A percentile compares a stretch with the other conserved stretches of the same genome.
These are phyloP conservation scores for Natrix natrix DNA, from an alignment of 2,797 vertebrate genomes.

Conservation along the genomic window DNA sequence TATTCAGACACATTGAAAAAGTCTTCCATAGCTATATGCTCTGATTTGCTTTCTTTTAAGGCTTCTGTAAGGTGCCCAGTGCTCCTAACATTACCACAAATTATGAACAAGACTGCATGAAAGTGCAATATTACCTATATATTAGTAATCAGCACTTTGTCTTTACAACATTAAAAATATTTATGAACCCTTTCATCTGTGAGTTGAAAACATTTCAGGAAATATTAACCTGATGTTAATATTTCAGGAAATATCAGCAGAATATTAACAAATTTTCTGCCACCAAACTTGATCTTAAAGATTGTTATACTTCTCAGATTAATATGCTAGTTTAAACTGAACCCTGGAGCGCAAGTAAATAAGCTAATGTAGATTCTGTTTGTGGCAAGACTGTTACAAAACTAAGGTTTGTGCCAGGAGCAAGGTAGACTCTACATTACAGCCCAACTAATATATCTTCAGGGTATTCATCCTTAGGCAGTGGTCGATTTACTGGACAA, in stretches of 20 bases:
- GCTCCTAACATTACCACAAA: constrained; percentile 57
- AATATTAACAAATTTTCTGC: constrained; percentile 29
- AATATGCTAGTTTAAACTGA: constrained; percentile 16
- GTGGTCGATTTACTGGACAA: not conserved
- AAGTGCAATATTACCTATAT: constrained; percentile 58
- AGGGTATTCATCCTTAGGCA: constrained; percentile 23
- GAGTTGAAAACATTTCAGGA: constrained; percentile 29
- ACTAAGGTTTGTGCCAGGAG: constrained; percentile 25
- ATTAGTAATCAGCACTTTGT: constrained; percentile 47
- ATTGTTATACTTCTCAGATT: constrained; percentile 13
- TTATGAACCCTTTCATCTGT: constrained; percentile 46
- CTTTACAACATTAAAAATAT: constrained; percentile 51
- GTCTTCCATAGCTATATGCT: constrained; percentile 53
- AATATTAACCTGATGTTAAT: constrained; percentile 48
- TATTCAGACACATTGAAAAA: constrained; percentile 53
- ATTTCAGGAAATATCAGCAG: constrained; percentile 30
- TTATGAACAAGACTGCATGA: constrained; percentile 46
- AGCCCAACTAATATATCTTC: constrained; percentile 4
- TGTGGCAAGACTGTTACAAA: accelerated
- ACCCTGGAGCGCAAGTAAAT: constrained; percentile 16
- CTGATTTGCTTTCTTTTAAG: constrained; percentile 66
- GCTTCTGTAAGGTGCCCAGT: constrained; percentile 69
- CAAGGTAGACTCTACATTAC: constrained; percentile 39
- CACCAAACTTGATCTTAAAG: constrained; percentile 35
- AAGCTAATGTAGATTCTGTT: not conserved